Conservation (phyloP, 1,140 invertebrate species). For the Thalassaphorura encarpata region DNA sequence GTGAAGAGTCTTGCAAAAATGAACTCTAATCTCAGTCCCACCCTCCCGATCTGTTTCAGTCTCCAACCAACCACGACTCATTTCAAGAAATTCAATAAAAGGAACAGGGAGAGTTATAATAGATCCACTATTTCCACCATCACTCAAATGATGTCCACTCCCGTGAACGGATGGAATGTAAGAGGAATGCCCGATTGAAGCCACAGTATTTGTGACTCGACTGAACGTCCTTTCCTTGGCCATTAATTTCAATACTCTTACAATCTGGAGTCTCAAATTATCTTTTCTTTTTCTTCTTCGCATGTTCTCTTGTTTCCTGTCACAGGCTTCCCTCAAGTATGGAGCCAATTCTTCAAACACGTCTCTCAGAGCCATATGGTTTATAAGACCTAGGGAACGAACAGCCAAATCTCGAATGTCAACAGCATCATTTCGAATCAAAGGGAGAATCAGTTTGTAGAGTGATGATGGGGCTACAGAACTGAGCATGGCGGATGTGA, state of each 20-base stretch:
- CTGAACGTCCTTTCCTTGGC: slow-evolving; percentile 87
- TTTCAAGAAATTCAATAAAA: slow-evolving; percentile 27
- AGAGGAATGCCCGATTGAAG: slow-evolving; percentile 14
- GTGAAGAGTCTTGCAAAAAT: slow-evolving; percentile 25
- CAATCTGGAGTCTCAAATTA: slow-evolving; percentile 79
- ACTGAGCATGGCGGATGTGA: slow-evolving; percentile 16
- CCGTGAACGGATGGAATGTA: not conserved
- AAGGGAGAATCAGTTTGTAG: slow-evolving; percentile 82
- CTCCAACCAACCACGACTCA: slow-evolving; percentile 28
- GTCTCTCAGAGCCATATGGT: slow-evolving; percentile 84
- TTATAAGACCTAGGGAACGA: slow-evolving; percentile 84
- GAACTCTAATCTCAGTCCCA: slow-evolving; percentile 23
- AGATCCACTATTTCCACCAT: too few relatives aligned
- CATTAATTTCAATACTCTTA: slow-evolving; percentile 81
- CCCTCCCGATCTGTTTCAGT: slow-evolving; percentile 28
- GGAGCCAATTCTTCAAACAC: slow-evolving; percentile 89
- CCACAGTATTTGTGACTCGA: slow-evolving; percentile 51
- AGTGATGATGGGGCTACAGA: slow-evolving; percentile 64
- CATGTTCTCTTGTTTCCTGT: slow-evolving; percentile 95
- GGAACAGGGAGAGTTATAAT: slow-evolving; percentile 12
- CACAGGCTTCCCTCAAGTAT: slow-evolving; percentile 89
- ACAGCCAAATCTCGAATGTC: slow-evolving; percentile 90
- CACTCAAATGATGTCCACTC: slow-evolving; percentile 6
- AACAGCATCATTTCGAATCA: slow-evolving; percentile 76
- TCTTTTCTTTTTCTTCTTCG: slow-evolving; percentile 76